Percentiles rank a stretch among this genome's conserved stretches.
phyloP scores from a whole-genome alignment of 2,113 vertebrate species.

The Zeus faber region DNA sequence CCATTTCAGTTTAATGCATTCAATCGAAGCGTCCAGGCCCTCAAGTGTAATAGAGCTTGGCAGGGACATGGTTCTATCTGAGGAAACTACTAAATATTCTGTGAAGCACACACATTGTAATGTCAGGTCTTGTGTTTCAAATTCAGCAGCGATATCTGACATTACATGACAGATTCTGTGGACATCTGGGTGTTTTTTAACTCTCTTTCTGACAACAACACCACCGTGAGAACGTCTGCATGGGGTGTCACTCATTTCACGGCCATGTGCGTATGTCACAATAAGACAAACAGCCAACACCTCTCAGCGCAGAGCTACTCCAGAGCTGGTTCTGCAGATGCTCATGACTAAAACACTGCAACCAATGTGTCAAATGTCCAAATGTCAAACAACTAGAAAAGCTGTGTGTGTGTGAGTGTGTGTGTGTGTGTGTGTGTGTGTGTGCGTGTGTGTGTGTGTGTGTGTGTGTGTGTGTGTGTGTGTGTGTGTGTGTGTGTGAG shows the following conservation, averaged over 20 bases:
- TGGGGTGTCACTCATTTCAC: slow-evolving; percentile 19
- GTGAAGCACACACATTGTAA: too few species aligned
- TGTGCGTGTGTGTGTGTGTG: background rate
- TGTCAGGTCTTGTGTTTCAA: too few species aligned
- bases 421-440: background rate
- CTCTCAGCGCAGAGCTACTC: slow-evolving; percentile 47
- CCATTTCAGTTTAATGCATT: too few species aligned
- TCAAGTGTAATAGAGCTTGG: too few species aligned
- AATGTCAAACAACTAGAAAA: slow-evolving; percentile 41
- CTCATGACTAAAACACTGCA: slow-evolving; percentile 49
- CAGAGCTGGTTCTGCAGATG: slow-evolving; percentile 49
- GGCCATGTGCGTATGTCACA: slow-evolving; percentile 44
- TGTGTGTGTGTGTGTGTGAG: slow-evolving; percentile 7
- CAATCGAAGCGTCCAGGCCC: too few species aligned
- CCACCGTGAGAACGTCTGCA: too few species aligned
- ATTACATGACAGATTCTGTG: too few species aligned
- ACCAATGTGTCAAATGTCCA: slow-evolving; percentile 55
- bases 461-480: background rate
- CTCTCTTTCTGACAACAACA: too few species aligned
- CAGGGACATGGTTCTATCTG: too few species aligned
- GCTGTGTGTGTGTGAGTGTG: background rate
- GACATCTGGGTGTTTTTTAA: too few species aligned
- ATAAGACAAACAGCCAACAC: slow-evolving; percentile 44
- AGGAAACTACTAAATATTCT: too few species aligned
- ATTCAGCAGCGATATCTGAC: too few species aligned